Evolutionary conservation across 2,113 vertebrate genomes (phyloP).

Genomic region (Scortum barcoo): DNA sequence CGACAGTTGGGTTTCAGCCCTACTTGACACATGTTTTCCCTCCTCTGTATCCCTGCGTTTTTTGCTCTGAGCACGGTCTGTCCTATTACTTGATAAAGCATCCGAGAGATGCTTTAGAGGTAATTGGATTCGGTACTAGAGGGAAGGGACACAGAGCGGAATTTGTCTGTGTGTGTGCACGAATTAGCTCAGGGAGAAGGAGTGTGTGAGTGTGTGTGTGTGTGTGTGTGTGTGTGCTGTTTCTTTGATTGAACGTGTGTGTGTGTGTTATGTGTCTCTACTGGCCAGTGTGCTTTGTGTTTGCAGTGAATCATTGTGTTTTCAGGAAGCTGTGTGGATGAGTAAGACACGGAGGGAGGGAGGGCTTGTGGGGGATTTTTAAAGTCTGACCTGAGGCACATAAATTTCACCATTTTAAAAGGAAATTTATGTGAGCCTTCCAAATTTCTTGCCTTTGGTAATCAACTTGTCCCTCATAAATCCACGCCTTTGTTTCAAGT

Average conservation of each 20-base stretch:
- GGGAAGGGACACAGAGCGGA: constrained; percentile 64
- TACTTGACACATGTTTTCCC: constrained; percentile 44
- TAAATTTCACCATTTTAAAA: constrained; percentile 10
- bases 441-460: constrained; percentile 4
- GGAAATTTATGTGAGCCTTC: constrained; percentile 19
- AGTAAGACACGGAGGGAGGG: constrained; percentile 45
- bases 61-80: constrained; percentile 47
- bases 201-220: constrained; percentile 6
- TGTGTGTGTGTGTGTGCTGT: constrained; percentile 18
- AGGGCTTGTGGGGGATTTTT: background rate
- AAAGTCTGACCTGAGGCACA: constrained; percentile 24
- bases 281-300: constrained; percentile 26
- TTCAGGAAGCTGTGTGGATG: constrained; percentile 59
- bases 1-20: constrained; percentile 35
- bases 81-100: constrained; percentile 76
- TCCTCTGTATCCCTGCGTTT: constrained; percentile 39
- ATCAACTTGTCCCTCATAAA: constrained; percentile 12
- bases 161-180: constrained; percentile 61
- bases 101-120: constrained; percentile 73
- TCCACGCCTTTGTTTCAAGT: background rate
- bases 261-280: constrained; percentile 40
- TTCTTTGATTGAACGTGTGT: constrained; percentile 16
- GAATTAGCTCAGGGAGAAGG: constrained; percentile 34
- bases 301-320: constrained; percentile 66
- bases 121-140: constrained; percentile 79